Evolutionary conservation across 2,888 invertebrate species (phyloP).

Genomic region (Panopea generosa): DNA sequence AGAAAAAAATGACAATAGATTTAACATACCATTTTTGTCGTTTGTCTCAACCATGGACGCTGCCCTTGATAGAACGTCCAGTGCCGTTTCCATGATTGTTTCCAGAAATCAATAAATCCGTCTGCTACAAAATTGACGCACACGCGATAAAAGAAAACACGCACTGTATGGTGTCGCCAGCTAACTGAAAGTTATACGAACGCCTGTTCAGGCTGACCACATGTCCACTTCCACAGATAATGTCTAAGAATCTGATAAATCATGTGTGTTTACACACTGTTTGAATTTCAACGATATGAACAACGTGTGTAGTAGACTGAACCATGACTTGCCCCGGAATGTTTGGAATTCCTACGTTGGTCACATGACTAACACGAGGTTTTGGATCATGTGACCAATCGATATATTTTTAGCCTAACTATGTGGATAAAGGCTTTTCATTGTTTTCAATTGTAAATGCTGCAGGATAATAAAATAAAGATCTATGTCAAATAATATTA

Average conservation of each 20-base stretch:
- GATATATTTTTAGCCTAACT: constrained; percentile 31
- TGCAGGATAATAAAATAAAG: no score
- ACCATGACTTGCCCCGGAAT: constrained; percentile 66
- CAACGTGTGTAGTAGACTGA: constrained; percentile 53
- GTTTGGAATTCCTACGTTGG: constrained; percentile 62
- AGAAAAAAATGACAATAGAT: constrained; percentile 3
- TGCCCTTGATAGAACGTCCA: constrained; percentile 81
- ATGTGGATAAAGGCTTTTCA: no score
- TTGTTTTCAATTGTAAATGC: no score
- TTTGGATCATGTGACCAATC: constrained; percentile 49
- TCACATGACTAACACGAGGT: constrained; percentile 63
- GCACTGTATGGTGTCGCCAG: constrained; percentile 4
- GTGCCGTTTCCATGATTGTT: constrained; percentile 65
- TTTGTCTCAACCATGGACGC: constrained; percentile 80
- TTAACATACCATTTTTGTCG: constrained; percentile 52
- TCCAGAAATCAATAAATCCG: constrained; percentile 28
- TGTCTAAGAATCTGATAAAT: not conserved
- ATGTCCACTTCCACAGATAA: constrained; percentile 21
- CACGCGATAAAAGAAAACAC: constrained; percentile 13
- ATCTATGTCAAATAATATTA: no score
- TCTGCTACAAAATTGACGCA: constrained; percentile 44
- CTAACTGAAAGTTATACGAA: not conserved
- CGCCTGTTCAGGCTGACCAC: constrained; percentile 13
- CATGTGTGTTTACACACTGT: constrained; percentile 30
- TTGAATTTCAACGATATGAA: constrained; percentile 31